phyloP scores from a whole-genome alignment of 1,140 invertebrate species.

The Pseudomyrmex cubaensis region DNA sequence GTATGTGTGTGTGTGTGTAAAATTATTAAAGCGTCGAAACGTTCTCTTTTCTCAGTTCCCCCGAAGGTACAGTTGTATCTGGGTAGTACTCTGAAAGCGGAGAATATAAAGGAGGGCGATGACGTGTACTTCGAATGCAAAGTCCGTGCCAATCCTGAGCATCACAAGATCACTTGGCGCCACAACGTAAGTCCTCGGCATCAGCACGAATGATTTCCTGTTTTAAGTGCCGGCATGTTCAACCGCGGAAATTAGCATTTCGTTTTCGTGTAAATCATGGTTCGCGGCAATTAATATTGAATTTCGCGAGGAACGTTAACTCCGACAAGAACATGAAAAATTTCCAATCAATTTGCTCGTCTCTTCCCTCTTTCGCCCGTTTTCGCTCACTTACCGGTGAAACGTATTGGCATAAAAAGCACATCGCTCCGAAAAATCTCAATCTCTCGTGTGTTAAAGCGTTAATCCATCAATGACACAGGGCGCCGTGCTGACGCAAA shows the following conservation, averaged over 20 bases:
- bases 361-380: no score
- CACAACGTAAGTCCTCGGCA: constrained; percentile 90
- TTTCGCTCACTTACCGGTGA: constrained; percentile 6
- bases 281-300: no score
- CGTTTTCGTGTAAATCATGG: no score
- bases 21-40: constrained; percentile 4
- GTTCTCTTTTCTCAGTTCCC: constrained; percentile 88
- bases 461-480: constrained; percentile 79
- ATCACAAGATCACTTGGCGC: constrained; percentile 93
- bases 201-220: background rate
- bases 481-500: constrained; percentile 92
- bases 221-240: background rate
- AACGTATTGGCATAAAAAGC: constrained; percentile 13
- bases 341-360: constrained; percentile 30
- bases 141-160: constrained; percentile 94
- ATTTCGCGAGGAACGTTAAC: no score
- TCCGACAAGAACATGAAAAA: background rate
- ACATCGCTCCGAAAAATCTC: constrained; percentile 12
- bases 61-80: constrained; percentile 93
- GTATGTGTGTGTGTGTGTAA: background rate
- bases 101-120: constrained; percentile 96
- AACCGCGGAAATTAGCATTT: background rate
- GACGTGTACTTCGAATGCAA: constrained; percentile 97
- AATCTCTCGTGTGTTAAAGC: constrained; percentile 36
- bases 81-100: constrained; percentile 93